Base-by-base conservation (phyloP, 2,113 vertebrate genomes). In the Brachyhypopomus gauderio region DNA sequence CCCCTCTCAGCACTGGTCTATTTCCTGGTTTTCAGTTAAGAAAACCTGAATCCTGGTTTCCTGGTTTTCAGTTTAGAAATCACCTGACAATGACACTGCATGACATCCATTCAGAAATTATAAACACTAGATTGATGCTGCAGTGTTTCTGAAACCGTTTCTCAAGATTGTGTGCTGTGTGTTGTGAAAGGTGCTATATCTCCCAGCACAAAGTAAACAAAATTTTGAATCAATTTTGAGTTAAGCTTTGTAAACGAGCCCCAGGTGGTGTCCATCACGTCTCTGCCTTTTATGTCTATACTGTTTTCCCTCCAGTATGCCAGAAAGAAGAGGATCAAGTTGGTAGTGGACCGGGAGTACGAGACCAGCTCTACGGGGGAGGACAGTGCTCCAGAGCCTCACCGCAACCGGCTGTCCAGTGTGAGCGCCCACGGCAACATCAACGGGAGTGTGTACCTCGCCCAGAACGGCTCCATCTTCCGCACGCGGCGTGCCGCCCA, bases 391-490 rank as follows among this genome's bases (percentile, higher is more conserved):
- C 88, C 95, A 0, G 97, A 98, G 36, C 80, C 90, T 52, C 96
- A 95, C 70, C 93, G 94, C 77, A 93, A 27, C 80, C 94, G 95
- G 23, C 72, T 93, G 1, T 83, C 88, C 69, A 90, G 88, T 5
- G 77, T 93, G 0, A 91, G 83, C 55, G 76, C 79, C 75, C 96
- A 96, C 22, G 89, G 91, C 87, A 95, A 90, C 0, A 60, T 95
- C 69, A 98, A 95, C 0, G 94, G 97, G 48, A 95, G 93, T 83
- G 73, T 98, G 78, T 99, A 97, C 80, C 90, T 98, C 55, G 95
- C 96, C 0, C 97, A 98, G 90, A 99, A 99, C 0, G 97, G 97
- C 82, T 97, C 97, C 30, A 95, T 98, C 82, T 92, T 99, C 45
- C 95, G 97, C 87, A 99, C 97, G 22, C 93, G 96, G 0, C 95